Evolutionary conservation across 2,888 invertebrate genomes (phyloP).

Genomic region (Eupithecia abbreviata): DNA sequence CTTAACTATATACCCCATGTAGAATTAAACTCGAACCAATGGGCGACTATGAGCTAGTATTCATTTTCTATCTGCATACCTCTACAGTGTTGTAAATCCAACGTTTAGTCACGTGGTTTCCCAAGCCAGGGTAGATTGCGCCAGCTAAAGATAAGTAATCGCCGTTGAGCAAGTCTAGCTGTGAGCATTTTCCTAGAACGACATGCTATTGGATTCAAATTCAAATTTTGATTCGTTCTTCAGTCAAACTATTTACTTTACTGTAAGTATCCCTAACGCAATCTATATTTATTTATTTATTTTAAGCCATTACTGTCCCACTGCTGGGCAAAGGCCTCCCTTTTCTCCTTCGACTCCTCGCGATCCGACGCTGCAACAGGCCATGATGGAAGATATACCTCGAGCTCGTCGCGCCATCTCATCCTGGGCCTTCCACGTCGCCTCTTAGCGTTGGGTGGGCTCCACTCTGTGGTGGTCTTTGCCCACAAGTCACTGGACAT

Average conservation of each 20-base stretch:
- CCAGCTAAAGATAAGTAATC: conserved; percentile 37
- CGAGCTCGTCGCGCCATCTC: too few species aligned
- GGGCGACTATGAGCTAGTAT: conserved; percentile 11
- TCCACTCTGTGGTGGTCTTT: too few species aligned
- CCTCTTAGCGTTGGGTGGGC: too few species aligned
- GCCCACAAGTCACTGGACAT: too few species aligned
- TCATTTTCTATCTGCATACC: conserved; percentile 27
- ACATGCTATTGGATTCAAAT: background rate
- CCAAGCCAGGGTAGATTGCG: conserved; percentile 41
- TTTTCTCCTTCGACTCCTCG: too few species aligned
- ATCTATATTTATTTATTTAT: too few species aligned
- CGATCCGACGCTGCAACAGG: too few species aligned
- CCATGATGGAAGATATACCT: too few species aligned
- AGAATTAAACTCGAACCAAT: background rate
- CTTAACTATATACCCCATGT: background rate
- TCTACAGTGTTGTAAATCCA: conserved; percentile 29
- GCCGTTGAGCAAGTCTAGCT: conserved; percentile 35
- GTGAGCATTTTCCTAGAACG: conserved; percentile 10
- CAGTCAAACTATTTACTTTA: background rate
- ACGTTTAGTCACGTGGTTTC: conserved; percentile 41
- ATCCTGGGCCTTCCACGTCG: too few species aligned
- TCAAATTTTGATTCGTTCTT: background rate
- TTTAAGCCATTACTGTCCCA: too few species aligned
- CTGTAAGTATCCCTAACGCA: background rate
- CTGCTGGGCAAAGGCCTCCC: too few species aligned